phyloP scores from a whole-genome alignment of 1,140 invertebrate genomes.

The Calosoma granatense region DNA sequence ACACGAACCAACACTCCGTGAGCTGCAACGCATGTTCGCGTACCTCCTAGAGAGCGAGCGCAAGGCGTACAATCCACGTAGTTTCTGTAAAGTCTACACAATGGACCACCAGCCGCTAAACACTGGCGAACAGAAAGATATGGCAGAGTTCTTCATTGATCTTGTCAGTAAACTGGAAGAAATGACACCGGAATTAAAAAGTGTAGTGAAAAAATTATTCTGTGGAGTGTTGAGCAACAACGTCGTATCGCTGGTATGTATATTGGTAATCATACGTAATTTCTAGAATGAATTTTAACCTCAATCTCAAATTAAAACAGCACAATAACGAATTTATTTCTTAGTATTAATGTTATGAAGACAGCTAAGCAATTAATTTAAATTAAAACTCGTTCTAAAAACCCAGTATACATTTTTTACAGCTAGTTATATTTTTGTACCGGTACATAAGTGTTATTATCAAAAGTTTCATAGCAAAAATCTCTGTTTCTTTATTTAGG shows the following conservation, averaged over 20 bases:
- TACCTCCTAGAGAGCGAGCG: conserved; percentile 88
- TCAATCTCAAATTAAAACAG: no score
- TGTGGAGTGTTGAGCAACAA: conserved; percentile 90
- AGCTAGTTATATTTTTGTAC: no score
- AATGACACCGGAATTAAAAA: conserved; percentile 86
- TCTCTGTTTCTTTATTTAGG: no score
- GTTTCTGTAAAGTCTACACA: conserved; percentile 92
- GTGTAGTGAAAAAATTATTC: conserved; percentile 82
- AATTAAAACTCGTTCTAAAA: conserved; percentile 7
- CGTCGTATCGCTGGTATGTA: conserved; percentile 72
- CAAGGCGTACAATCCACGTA: conserved; percentile 89
- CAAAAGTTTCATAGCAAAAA: no score
- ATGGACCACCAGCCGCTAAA: conserved; percentile 95
- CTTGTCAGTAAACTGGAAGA: conserved; percentile 92
- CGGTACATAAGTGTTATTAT: no score
- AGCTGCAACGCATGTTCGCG: conserved; percentile 91
- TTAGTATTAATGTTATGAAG: conserved; percentile 6
- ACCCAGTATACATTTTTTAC: no score
- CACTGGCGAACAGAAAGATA: conserved; percentile 94
- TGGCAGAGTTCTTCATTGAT: conserved; percentile 97
- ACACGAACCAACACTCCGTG: conserved; percentile 71
- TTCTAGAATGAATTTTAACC: no score
- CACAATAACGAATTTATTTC: conserved; percentile 13
- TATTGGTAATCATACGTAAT: conserved; percentile 12
- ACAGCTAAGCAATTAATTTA: conserved; percentile 10